Percentiles rank a stretch among this genome's conserved stretches.
Evolutionary conservation across 2,888 invertebrate genomes (phyloP).

Genomic region (Ceramica pisi): DNA sequence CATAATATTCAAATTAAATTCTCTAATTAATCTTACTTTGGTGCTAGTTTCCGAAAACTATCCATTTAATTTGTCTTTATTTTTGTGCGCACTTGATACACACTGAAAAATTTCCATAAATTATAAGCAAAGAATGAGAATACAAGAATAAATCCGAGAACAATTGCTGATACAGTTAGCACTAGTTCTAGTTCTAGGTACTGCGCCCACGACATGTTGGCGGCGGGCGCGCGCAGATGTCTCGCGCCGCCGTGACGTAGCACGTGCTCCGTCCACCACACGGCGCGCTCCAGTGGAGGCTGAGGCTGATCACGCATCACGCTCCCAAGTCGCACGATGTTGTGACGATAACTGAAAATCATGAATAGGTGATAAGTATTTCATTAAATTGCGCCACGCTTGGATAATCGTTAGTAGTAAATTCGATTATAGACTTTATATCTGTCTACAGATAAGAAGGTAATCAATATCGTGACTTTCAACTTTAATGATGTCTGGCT

Average conservation of each 20-base stretch:
- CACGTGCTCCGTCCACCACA: too few relatives aligned
- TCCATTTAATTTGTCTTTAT: constrained; percentile 2
- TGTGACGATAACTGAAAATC: constrained; percentile 34
- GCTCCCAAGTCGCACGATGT: constrained; percentile 21
- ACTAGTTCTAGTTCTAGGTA: too few relatives aligned
- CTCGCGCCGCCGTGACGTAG: too few relatives aligned
- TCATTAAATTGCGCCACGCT: background rate
- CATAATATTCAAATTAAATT: background rate
- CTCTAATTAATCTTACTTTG: background rate
- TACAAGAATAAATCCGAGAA: background rate
- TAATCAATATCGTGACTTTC: background rate
- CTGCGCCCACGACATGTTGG: too few relatives aligned
- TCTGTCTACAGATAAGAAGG: background rate
- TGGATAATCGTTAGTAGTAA: background rate
- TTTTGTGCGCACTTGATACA: background rate
- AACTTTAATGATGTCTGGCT: background rate
- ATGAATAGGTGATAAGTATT: background rate
- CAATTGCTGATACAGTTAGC: too few relatives aligned
- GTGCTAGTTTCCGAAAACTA: background rate
- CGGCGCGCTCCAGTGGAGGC: too few relatives aligned
- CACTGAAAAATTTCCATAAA: constrained; percentile 14
- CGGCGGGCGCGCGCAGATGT: too few relatives aligned
- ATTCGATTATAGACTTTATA: background rate
- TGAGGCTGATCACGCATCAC: too few relatives aligned
- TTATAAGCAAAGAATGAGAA: constrained; percentile 5